A percentile compares a stretch with the other conserved stretches of the same genome.
phyloP scores from a whole-genome alignment of 1,140 invertebrate genomes.

The Drosophila obscura region DNA sequence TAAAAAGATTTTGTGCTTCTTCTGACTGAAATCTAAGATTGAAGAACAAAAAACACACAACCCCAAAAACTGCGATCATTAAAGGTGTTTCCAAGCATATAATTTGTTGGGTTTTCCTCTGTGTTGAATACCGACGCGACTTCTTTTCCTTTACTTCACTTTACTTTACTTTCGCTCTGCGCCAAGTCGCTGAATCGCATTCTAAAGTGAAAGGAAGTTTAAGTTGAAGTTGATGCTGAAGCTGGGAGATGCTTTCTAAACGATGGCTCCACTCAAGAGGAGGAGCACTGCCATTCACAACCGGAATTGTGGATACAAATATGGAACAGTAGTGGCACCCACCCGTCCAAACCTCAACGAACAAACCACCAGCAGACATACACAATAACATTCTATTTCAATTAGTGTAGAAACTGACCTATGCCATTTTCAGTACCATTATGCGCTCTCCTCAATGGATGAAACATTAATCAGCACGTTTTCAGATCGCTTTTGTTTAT shows the following conservation, averaged over 20 bases:
- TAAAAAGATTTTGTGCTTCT: constrained; percentile 20
- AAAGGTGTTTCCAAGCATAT: constrained; percentile 8
- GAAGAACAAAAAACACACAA: constrained; percentile 23
- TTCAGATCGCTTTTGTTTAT: constrained; percentile 48
- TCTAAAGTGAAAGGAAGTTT: constrained; percentile 72
- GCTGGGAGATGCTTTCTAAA: constrained; percentile 61
- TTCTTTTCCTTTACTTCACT: constrained; percentile 17
- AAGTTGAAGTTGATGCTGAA: constrained; percentile 22
- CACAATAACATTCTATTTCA: constrained; percentile 72
- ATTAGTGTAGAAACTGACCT: constrained; percentile 76
- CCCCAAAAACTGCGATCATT: constrained; percentile 24
- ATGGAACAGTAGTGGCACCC: constrained; percentile 40
- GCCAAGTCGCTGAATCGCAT: constrained; percentile 33
- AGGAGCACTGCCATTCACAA: constrained; percentile 53
- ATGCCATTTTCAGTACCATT: constrained; percentile 60
- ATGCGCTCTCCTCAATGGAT: constrained; percentile 14
- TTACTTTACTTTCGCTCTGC: constrained; percentile 57
- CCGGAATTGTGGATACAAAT: constrained; percentile 22
- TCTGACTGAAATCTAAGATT: constrained; percentile 9
- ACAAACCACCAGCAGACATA: constrained; percentile 17
- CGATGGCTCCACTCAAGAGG: constrained; percentile 27
- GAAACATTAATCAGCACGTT: constrained; percentile 77
- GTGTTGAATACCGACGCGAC: background rate
- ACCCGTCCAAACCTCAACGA: constrained; percentile 21
- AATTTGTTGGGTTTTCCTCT: constrained; percentile 3